Evolutionary conservation across 1,140 invertebrate genomes (phyloP).

Genomic region (Heliothis virescens): DNA sequence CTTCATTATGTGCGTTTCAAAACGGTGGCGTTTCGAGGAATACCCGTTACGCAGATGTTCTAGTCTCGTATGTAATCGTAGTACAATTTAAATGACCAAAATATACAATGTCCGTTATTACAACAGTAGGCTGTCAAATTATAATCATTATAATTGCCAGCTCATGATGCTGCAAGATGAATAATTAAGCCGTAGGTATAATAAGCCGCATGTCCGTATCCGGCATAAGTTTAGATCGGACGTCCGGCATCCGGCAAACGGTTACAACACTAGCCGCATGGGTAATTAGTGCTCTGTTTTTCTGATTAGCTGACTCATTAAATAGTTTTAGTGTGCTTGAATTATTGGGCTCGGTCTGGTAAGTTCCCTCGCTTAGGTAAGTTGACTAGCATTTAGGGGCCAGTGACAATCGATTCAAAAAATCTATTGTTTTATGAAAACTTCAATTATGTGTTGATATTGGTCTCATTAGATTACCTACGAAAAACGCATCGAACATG

Average conservation of each 20-base stretch:
- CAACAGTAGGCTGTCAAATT: not conserved
- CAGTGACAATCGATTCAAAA: too few species aligned
- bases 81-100: not conserved
- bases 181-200: constrained; percentile 33
- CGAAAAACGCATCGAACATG: too few species aligned
- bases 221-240: constrained; percentile 42
- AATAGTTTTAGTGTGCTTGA: not conserved
- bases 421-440: too few species aligned
- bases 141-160: constrained; percentile 12
- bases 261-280: constrained; percentile 22
- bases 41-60: too few species aligned
- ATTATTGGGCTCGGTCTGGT: not conserved
- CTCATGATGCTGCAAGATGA: constrained; percentile 17
- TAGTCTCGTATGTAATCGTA: not conserved
- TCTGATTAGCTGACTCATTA: not conserved
- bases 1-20: too few species aligned
- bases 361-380: too few species aligned
- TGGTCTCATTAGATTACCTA: too few species aligned
- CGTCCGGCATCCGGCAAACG: constrained; percentile 22
- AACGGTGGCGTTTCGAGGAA: too few species aligned
- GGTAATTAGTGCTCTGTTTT: constrained; percentile 26
- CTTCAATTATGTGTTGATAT: too few species aligned
- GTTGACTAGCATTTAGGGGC: too few species aligned
- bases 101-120: not conserved
- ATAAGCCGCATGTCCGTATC: constrained; percentile 18